Evolutionary conservation across 1,140 invertebrate species (phyloP), one percentile per base, ranked within the genome.

Genomic region (Drosophila ananassae): DNA sequence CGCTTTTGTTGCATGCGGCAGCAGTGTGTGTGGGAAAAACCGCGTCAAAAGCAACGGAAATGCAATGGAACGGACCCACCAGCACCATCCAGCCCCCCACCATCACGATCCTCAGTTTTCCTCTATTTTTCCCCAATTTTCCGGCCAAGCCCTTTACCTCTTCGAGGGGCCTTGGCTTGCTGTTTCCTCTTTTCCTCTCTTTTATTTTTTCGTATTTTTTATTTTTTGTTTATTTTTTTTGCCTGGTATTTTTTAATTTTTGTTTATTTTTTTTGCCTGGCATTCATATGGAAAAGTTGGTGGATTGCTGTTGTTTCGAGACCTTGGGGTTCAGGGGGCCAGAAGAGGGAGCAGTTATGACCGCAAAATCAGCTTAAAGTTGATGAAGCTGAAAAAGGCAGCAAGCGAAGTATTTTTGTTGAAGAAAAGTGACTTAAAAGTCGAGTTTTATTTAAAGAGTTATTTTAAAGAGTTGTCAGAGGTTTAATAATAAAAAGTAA

Each of bases 41-140:
- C 82, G 82, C 82, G 74, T 87, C 82, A 85, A 85, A 85, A 85
- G 82, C 82, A 78, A 81, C 74, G 46, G 69, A 87, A 85, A 78
- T 87, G 69, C 82, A 85, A 82, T 78, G 74, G 77, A 76, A 73
- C 57, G 57, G 30, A 56, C 50, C 51, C 28, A 37, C 37, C 2
- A 10, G 7, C 17, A 17, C 17, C 17, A 17, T 1, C 17, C 17
- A 17, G 17, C 17, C 17, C 17, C 13, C 28, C 55, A 53, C 30
- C 8, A 34, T 21, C 48, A 13, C 24, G n/a, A 17, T 47, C n/a
- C 8, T 58, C 63, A 52, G 46, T 37, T 39, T 57, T 58, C n/a
- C 24, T 59, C 63, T 66, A 52, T 52, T 46, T 57, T 55, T 39
- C 24, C 34, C 28, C 48, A 21, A 41, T 54, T 44, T 51, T 44